Evolutionary conservation across 92 coral and sea anemone genomes (phyloP).

Genomic region (Paragorgia papillata): DNA sequence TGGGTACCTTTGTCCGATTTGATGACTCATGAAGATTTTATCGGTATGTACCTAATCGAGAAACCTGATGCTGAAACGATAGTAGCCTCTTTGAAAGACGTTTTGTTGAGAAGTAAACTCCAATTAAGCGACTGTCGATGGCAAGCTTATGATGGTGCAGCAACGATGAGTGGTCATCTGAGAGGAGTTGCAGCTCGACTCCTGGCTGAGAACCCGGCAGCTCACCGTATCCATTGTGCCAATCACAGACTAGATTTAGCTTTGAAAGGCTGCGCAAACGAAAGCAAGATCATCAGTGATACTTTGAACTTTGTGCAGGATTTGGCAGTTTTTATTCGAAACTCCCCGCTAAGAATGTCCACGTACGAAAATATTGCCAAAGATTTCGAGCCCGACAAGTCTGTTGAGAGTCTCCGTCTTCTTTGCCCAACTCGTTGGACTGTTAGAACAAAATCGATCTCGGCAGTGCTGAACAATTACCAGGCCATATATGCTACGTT

Average conservation of each 20-base stretch:
- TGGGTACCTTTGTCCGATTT: constrained; percentile 32
- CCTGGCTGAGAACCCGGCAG: constrained; percentile 9
- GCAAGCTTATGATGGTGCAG: constrained; percentile 48
- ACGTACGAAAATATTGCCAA: background rate
- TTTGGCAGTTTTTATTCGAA: constrained; percentile 12
- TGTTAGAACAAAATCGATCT: constrained; percentile 1
- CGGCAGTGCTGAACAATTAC: constrained; percentile 13
- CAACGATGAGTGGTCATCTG: constrained; percentile 41
- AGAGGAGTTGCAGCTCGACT: constrained; percentile 31
- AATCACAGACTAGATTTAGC: constrained; percentile 32
- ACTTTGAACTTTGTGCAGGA: constrained; percentile 21
- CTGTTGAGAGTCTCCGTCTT: constrained; percentile 4
- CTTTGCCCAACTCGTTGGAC: constrained; percentile 17
- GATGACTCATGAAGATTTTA: constrained; percentile 44
- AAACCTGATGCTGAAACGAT: constrained; percentile 47
- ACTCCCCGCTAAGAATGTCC: constrained; percentile 6
- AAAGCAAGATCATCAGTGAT: constrained; percentile 16
- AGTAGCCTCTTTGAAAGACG: constrained; percentile 34
- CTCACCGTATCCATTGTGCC: constrained; percentile 20
- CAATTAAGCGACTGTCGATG: constrained; percentile 21
- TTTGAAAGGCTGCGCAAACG: constrained; percentile 28
- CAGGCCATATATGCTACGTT: constrained; percentile 17
- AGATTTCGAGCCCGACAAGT: constrained; percentile 1
- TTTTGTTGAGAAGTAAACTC: constrained; percentile 38
- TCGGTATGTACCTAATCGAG: constrained; percentile 39